These are phyloP conservation scores for Labrus mixtus DNA, from an alignment of 2,113 vertebrate genomes.

Conservation along the genomic window DNA sequence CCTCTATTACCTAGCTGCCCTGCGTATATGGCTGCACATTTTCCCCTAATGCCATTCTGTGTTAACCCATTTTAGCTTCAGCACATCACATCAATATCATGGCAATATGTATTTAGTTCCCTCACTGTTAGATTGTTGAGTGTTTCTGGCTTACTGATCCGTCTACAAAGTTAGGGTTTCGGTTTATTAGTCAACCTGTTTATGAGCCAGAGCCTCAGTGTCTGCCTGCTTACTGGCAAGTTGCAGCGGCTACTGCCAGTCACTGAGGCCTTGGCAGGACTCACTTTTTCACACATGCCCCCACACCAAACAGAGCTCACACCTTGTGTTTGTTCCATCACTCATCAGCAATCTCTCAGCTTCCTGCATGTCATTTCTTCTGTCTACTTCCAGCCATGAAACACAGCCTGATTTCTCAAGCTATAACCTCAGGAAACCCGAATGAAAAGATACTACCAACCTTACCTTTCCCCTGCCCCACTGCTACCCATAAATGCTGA, in stretches of 20 bases:
- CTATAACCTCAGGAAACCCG: slow-evolving; percentile 56
- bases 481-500: slow-evolving; percentile 69
- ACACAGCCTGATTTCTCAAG: slow-evolving; percentile 53
- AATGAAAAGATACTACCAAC: slow-evolving; percentile 74
- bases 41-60: slow-evolving; percentile 4
- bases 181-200: slow-evolving; percentile 37
- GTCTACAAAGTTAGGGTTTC: slow-evolving; percentile 4
- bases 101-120: slow-evolving; percentile 20
- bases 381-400: slow-evolving; percentile 50
- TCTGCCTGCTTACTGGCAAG: slow-evolving; percentile 45
- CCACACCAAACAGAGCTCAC: slow-evolving; percentile 23
- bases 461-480: slow-evolving; percentile 64
- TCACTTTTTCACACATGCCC: slow-evolving; percentile 1
- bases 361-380: slow-evolving; percentile 24
- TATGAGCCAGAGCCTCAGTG: slow-evolving; percentile 33
- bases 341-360: slow-evolving; percentile 37
- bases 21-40: neutral
- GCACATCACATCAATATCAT: slow-evolving; percentile 22
- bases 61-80: neutral
- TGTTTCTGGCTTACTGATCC: neutral
- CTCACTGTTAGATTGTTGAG: slow-evolving; percentile 12
- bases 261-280: slow-evolving; percentile 39
- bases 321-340: slow-evolving; percentile 29
- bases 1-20: slow-evolving; percentile 7
- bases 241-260: slow-evolving; percentile 23